phyloP scores from a whole-genome alignment of 30 jellyfish, hydroid and myxozoan species.

The Aurelia sp. region DNA sequence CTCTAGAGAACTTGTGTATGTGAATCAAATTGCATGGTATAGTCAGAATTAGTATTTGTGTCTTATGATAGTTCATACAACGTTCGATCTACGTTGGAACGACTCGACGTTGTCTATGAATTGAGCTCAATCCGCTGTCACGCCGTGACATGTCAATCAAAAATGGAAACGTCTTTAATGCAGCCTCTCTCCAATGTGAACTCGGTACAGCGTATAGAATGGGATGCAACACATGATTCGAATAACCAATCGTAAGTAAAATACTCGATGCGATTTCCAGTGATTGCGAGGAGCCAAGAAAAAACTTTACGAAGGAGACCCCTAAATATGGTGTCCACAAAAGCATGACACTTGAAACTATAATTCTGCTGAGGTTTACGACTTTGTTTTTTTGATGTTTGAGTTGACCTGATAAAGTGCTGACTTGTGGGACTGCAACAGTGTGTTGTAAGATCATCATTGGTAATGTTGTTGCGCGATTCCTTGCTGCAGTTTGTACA shows the following conservation, averaged over 20 bases:
- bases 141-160: slow-evolving; percentile 14
- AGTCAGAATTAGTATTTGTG: too few relatives aligned
- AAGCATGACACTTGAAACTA: slow-evolving; percentile 42
- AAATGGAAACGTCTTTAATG: slow-evolving; percentile 39
- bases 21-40: too few relatives aligned
- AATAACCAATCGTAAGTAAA: slow-evolving; percentile 31
- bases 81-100: slow-evolving; percentile 13
- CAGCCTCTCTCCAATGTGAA: slow-evolving; percentile 76
- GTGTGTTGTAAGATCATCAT: slow-evolving; percentile 35
- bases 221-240: slow-evolving; percentile 68
- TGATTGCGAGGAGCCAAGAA: slow-evolving; percentile 41
- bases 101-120: slow-evolving; percentile 8
- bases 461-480: slow-evolving; percentile 40
- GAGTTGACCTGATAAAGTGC: slow-evolving; percentile 48
- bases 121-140: slow-evolving; percentile 14
- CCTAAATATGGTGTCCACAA: slow-evolving; percentile 64
- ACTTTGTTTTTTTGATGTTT: slow-evolving; percentile 53
- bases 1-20: too few relatives aligned
- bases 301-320: slow-evolving; percentile 44
- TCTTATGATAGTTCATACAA: too few relatives aligned
- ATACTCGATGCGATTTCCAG: slow-evolving; percentile 37
- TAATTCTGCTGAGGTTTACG: slow-evolving; percentile 43
- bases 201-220: slow-evolving; percentile 63
- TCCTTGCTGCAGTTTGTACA: slow-evolving; percentile 50
- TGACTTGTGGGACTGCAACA: slow-evolving; percentile 41